A percentile compares a stretch with the other conserved stretches of the same genome.
Evolutionary conservation across 1,140 invertebrate species (phyloP).

Genomic region (Maconellicoccus hirsutus): DNA sequence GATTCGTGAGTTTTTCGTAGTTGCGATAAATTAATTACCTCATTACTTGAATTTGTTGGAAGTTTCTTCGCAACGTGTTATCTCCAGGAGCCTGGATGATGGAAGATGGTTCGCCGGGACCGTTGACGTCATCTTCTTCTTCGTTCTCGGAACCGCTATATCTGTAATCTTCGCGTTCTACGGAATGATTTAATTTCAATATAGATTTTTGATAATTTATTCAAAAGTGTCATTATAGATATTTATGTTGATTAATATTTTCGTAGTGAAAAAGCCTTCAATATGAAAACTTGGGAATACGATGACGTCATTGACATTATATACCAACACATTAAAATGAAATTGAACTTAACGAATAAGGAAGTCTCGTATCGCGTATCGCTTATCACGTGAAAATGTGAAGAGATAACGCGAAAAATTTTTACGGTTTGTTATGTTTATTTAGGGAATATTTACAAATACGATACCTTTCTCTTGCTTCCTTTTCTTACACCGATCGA

Average conservation of each 20-base stretch:
- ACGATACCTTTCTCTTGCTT: constrained; percentile 67
- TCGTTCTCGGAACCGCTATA: constrained; percentile 82
- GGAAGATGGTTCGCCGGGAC: constrained; percentile 76
- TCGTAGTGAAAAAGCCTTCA: no score
- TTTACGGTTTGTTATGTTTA: no score
- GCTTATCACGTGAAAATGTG: no score
- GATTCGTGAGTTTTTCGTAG: constrained; percentile 21
- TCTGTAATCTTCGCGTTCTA: constrained; percentile 49
- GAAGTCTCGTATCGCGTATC: no score
- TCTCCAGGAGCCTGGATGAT: constrained; percentile 80
- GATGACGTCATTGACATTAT: no score
- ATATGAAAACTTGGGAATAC: no score
- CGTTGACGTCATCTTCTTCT: constrained; percentile 72
- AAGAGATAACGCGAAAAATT: no score
- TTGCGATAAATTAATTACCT: no score
- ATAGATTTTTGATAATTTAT: neutral
- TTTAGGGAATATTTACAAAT: neutral
- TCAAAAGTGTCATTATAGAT: no score
- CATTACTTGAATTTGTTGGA: constrained; percentile 84
- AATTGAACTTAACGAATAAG: no score
- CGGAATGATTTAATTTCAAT: constrained; percentile 27
- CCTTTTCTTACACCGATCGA: constrained; percentile 91
- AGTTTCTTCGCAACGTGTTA: constrained; percentile 84
- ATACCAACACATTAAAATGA: no score
- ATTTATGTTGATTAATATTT: no score